Evolutionary conservation across 2,888 invertebrate species (phyloP), one percentile per base, ranked within the genome.

Genomic region (Sycophila texana): DNA sequence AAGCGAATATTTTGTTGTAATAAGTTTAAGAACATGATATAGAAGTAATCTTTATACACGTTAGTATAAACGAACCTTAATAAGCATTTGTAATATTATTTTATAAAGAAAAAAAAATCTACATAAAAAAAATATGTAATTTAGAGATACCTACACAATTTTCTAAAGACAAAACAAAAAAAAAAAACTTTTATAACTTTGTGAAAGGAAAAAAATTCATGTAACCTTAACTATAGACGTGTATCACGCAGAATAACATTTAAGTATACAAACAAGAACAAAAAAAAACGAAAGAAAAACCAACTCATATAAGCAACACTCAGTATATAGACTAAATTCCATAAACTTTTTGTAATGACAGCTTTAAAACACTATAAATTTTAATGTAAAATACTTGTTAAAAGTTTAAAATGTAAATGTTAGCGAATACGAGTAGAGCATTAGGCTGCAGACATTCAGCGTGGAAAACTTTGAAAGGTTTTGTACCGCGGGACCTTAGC

Each of bases 301-400:
- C 55, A 80, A 57, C 68, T 53, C 72, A 66, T 75, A 74, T 78
- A 68, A 67, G 53, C 39, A 10, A 39, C 7, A 39, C 68, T 67
- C 61, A 72, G 66, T 75, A 78, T 75, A 75, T 75, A 63, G 63
- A 72, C 61, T 66, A 49, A 78, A 71, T 81, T 78, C 65, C 63
- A 81, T 75, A 68, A 67, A 75, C 75, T 78, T 78, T 39, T 78
- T 81, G 68, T 75, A 78, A 75, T 57, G 72, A 75, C 71, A 78
- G 75, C 77, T 78, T 81, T 78, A 78, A 75, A 75, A 81, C 78
- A 78, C 67, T 74, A 75, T 81, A 65, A 78, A 78, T 65, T 81
- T 70, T 81, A 78, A 78, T 81, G 72, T 78, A 75, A 75, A 81
- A 81, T 81, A 75, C 72, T 78, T 81, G 78, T 81, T 81, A 75